Conservation (phyloP, 2,113 vertebrate species). For the Dolichotis patagonum region DNA sequence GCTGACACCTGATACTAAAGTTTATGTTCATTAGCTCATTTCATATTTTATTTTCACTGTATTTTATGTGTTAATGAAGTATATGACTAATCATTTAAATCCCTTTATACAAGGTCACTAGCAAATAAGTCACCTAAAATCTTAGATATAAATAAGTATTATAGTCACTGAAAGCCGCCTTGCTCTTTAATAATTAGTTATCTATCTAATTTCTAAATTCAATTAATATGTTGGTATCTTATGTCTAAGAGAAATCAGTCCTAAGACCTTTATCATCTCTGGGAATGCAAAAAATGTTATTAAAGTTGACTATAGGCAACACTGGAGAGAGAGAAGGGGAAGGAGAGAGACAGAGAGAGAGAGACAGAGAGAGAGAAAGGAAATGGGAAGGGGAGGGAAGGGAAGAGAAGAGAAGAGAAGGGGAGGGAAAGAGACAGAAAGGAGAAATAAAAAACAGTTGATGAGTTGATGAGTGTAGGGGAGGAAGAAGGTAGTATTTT, state of each 20-base stretch:
- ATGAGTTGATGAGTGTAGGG: background rate
- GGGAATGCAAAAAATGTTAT: background rate
- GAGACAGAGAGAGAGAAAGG: background rate
- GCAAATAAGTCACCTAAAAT: background rate
- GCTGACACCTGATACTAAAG: background rate
- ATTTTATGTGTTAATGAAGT: background rate
- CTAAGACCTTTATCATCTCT: background rate
- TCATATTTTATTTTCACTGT: background rate
- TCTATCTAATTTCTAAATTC: background rate
- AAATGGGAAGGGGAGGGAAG: background rate
- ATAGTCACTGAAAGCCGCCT: background rate
- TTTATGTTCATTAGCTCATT: background rate
- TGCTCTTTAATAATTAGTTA: conserved; percentile 15
- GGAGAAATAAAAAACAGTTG: background rate
- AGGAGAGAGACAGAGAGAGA: too few species aligned
- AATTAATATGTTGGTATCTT: background rate
- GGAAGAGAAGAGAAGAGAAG: background rate
- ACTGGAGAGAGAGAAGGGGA: background rate
- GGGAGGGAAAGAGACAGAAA: background rate
- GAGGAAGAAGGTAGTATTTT: background rate
- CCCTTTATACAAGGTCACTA: background rate
- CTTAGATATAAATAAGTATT: background rate
- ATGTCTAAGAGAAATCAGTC: background rate
- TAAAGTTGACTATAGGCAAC: background rate
- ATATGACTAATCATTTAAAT: background rate